Percentiles rank a stretch among this genome's conserved stretches.
Conservation (phyloP, 2,888 invertebrate species). For the Scaptomyza polygonia region DNA sequence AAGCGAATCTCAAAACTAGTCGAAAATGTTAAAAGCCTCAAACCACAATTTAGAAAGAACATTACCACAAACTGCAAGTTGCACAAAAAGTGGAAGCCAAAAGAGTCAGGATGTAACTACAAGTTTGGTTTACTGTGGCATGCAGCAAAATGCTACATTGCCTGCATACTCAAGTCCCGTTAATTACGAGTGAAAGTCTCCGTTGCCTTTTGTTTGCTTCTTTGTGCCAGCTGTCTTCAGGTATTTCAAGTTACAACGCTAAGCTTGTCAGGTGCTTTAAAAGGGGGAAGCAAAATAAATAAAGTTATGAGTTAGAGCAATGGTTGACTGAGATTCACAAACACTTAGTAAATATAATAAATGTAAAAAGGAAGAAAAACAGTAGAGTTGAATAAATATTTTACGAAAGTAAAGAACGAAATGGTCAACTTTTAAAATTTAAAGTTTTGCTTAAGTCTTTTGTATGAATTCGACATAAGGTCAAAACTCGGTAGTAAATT, state of each 20-base stretch:
- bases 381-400: neutral
- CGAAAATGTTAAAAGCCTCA: constrained; percentile 1
- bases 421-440: neutral
- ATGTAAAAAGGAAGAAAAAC: no score
- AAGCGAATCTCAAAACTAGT: constrained; percentile 14
- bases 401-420: neutral
- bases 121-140: constrained; percentile 19
- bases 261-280: constrained; percentile 10
- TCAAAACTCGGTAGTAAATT: no score
- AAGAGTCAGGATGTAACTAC: neutral
- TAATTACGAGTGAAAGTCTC: constrained; percentile 19
- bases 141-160: constrained; percentile 20
- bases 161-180: constrained; percentile 39
- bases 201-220: neutral
- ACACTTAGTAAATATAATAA: neutral
- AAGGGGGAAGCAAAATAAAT: neutral
- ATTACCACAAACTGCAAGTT: constrained; percentile 10
- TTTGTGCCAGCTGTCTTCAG: constrained; percentile 2
- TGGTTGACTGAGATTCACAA: neutral
- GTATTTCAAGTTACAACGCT: neutral
- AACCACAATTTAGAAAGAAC: constrained; percentile 2
- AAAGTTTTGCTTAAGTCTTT: no score
- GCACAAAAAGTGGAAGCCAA: neutral
- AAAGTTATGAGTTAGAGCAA: neutral
- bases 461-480: no score